These are phyloP conservation scores for Grammomys surdaster DNA, from an alignment of 2,113 vertebrate genomes.

Conservation along the genomic window DNA sequence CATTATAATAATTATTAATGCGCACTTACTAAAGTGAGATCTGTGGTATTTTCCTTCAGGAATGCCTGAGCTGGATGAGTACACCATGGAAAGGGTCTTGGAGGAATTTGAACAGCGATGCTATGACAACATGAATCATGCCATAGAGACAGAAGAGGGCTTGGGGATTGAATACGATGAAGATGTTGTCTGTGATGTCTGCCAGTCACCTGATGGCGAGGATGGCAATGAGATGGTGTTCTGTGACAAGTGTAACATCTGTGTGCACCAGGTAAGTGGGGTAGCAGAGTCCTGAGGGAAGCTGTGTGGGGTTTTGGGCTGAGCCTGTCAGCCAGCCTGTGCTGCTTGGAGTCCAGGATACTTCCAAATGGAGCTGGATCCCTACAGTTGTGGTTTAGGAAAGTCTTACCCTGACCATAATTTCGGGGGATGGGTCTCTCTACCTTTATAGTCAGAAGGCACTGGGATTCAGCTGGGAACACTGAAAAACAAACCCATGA, in stretches of 20 bases:
- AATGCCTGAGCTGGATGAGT: slow-evolving; percentile 92
- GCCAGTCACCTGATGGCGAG: slow-evolving; percentile 97
- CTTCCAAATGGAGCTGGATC: accelerated
- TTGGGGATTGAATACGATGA: slow-evolving; percentile 99
- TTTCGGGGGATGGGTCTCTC: accelerated
- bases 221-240: slow-evolving; percentile 99
- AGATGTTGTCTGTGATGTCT: slow-evolving; percentile 98
- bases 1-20: accelerated
- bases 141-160: slow-evolving; percentile 96
- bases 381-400: background rate
- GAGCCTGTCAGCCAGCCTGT: background rate
- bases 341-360: background rate
- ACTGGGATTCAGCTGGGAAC: background rate
- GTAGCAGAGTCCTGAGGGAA: background rate
- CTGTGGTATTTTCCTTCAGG: slow-evolving; percentile 79
- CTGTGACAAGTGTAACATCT: slow-evolving; percentile 99
- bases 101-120: slow-evolving; percentile 96
- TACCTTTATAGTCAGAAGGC: background rate
- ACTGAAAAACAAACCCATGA: background rate
- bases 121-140: slow-evolving; percentile 96
- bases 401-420: accelerated
- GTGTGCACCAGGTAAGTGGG: slow-evolving; percentile 96
- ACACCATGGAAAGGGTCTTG: slow-evolving; percentile 94
- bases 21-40: too few species aligned
- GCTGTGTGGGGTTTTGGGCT: background rate